phyloP scores from a whole-genome alignment of 2,888 invertebrate genomes.

The Onchidella celtica region DNA sequence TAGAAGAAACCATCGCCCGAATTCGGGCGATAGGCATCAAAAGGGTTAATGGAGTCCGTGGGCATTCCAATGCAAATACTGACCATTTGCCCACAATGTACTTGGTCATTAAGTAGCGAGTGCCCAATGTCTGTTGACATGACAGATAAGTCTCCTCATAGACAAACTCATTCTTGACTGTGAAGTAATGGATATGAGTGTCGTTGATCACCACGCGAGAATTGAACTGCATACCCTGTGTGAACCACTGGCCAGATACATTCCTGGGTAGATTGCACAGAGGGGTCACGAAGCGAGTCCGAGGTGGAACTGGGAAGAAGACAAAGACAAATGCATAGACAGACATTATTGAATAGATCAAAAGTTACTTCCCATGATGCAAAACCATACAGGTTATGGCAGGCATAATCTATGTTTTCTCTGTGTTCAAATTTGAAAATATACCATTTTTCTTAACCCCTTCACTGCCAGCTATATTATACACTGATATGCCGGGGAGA shows the following conservation, averaged over 20 bases:
- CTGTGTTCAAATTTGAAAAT: too few relatives aligned
- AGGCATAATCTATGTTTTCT: too few relatives aligned
- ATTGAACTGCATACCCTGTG: slow-evolving; percentile 95
- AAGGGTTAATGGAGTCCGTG: too few relatives aligned
- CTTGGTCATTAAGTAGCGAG: slow-evolving; percentile 96
- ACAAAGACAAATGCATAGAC: neutral
- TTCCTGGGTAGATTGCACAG: slow-evolving; percentile 96
- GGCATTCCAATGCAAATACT: too few relatives aligned
- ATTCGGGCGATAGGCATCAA: too few relatives aligned
- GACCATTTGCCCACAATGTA: slow-evolving; percentile 96
- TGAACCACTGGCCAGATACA: slow-evolving; percentile 97
- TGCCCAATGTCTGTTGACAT: slow-evolving; percentile 94
- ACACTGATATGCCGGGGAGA: too few relatives aligned
- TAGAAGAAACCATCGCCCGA: too few relatives aligned
- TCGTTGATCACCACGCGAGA: slow-evolving; percentile 92
- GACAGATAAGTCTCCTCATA: slow-evolving; percentile 92
- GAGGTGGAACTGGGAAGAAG: slow-evolving; percentile 66
- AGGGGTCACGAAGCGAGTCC: slow-evolving; percentile 82
- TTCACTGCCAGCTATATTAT: too few relatives aligned
- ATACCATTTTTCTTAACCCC: too few relatives aligned
- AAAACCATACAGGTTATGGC: too few relatives aligned
- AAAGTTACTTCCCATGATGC: too few relatives aligned
- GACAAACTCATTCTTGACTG: slow-evolving; percentile 90
- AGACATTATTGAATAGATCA: neutral
- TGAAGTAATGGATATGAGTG: slow-evolving; percentile 97